These are phyloP conservation scores for Pygmarrhopalites habei DNA, from an alignment of 1,140 invertebrate species.

Conservation along the genomic window DNA sequence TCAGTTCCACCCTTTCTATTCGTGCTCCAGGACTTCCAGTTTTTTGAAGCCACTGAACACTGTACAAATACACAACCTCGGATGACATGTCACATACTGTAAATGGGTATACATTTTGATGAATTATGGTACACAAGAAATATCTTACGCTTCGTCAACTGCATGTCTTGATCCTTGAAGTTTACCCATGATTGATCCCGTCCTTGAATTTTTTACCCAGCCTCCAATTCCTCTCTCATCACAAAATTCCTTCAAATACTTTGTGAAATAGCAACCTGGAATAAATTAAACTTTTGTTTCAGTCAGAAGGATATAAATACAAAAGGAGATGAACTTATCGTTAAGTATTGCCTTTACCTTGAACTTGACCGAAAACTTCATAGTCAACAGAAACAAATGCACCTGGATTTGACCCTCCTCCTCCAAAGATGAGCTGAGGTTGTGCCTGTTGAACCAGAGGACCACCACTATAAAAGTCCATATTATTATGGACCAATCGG, in stretches of 20 bases:
- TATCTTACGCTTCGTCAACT: conserved; percentile 75
- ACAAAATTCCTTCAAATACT: conserved; percentile 72
- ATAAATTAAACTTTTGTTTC: conserved; percentile 18
- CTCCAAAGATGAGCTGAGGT: too few species aligned
- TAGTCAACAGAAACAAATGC: conserved; percentile 69
- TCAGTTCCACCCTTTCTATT: conserved; percentile 72
- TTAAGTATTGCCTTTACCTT: too few species aligned
- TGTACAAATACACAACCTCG: conserved; percentile 48
- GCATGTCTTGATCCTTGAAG: conserved; percentile 70
- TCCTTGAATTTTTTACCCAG: conserved; percentile 86
- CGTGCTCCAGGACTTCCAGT: conserved; percentile 75
- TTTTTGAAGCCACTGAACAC: conserved; percentile 72
- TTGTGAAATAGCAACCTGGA: conserved; percentile 74
- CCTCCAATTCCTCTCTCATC: conserved; percentile 64
- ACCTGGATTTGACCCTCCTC: background rate
- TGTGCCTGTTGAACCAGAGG: too few species aligned
- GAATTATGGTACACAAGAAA: too few species aligned
- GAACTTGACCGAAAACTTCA: conserved; percentile 79
- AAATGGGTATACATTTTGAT: too few species aligned
- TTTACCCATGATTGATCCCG: conserved; percentile 76
- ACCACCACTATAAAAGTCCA: too few species aligned
- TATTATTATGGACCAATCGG: too few species aligned
- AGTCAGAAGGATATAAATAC: too few species aligned
- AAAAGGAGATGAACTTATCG: too few species aligned
- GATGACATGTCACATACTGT: too few species aligned